phyloP scores from a whole-genome alignment of 2,888 invertebrate genomes.

The Magallana nippona region DNA sequence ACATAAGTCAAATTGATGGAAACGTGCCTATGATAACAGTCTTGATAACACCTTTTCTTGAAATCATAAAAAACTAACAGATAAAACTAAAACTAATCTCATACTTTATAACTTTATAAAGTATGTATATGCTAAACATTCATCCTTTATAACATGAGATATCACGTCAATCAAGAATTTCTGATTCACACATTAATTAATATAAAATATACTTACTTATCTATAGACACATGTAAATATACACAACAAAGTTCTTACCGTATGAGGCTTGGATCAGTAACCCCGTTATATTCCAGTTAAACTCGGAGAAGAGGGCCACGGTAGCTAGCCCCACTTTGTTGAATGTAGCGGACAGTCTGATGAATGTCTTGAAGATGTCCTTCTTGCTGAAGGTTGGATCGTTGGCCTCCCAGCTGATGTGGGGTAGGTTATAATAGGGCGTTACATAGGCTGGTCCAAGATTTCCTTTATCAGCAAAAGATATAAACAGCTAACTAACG shows the following conservation, averaged over 20 bases:
- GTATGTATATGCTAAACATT: no score
- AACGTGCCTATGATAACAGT: no score
- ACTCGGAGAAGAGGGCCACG: conserved; percentile 56
- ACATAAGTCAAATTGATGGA: no score
- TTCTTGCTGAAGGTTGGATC: conserved; percentile 65
- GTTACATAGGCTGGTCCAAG: conserved; percentile 60
- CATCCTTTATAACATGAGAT: no score
- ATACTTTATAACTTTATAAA: no score
- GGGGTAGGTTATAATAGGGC: conserved; percentile 67
- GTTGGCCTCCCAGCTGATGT: conserved; percentile 64
- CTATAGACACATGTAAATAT: no score
- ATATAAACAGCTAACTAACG: background rate
- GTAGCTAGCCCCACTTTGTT: conserved; percentile 61
- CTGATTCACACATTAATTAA: background rate
- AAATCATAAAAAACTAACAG: no score
- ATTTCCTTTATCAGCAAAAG: conserved; percentile 48
- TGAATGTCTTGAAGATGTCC: conserved; percentile 59
- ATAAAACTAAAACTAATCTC: no score
- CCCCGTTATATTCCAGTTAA: conserved; percentile 52
- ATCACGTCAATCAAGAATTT: background rate
- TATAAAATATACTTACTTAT: no score
- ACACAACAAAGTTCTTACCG: background rate
- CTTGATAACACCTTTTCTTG: no score
- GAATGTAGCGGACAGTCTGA: conserved; percentile 60
- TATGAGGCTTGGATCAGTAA: background rate